Percentiles rank a stretch among this genome's conserved stretches.
Evolutionary conservation across 2,113 vertebrate genomes (phyloP).

Genomic region (Megalops atlanticus): DNA sequence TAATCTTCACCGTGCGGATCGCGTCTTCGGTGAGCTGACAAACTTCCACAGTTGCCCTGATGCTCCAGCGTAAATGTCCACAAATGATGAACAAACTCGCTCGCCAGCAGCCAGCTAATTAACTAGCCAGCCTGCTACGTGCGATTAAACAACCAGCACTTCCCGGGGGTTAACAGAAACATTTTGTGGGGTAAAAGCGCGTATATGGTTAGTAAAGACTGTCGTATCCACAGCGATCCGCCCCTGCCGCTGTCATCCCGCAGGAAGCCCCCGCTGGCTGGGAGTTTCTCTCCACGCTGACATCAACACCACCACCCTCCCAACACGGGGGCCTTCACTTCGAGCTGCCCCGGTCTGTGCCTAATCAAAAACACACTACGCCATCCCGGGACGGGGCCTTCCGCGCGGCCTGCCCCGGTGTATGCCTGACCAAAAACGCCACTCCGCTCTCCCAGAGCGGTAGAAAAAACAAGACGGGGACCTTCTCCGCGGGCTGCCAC

Average conservation of each 20-base stretch:
- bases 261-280: constrained; percentile 32
- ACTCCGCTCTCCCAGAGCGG: too few species aligned
- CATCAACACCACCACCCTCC: constrained; percentile 64
- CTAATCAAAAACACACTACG: constrained; percentile 59
- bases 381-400: too few species aligned
- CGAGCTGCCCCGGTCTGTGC: constrained; percentile 54
- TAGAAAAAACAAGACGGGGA: too few species aligned
- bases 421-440: too few species aligned
- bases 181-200: neutral
- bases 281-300: constrained; percentile 57
- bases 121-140: neutral
- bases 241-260: constrained; percentile 63
- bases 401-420: too few species aligned
- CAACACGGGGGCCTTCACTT: constrained; percentile 27
- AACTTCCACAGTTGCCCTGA: neutral
- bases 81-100: neutral
- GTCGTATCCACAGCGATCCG: neutral
- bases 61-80: neutral
- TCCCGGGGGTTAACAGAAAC: neutral
- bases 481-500: too few species aligned
- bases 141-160: neutral
- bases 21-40: neutral
- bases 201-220: neutral
- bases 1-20: neutral
- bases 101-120: neutral